Conservation (phyloP, 2,113 vertebrate genomes). For the Odontesthes bonariensis region DNA sequence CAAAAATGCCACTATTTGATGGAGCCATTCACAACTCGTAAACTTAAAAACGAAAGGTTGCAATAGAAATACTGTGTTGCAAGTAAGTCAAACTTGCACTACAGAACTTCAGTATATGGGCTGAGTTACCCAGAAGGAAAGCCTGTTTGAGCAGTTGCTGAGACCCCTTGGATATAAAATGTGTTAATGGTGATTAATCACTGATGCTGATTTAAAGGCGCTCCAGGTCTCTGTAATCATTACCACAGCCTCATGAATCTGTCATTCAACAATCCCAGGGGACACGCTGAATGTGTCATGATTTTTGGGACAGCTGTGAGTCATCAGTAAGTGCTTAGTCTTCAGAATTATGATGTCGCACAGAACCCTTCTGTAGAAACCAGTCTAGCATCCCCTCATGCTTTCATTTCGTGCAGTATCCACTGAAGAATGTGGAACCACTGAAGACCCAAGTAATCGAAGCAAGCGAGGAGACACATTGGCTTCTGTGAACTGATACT, state of each 20-base stretch:
- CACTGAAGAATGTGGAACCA: neutral
- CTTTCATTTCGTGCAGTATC: neutral
- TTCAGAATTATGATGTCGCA: neutral
- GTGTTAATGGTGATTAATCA: constrained; percentile 3
- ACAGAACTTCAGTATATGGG: neutral
- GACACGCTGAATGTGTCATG: neutral
- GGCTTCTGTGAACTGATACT: neutral
- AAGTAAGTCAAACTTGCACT: no score
- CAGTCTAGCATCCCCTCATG: neutral
- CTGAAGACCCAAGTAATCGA: neutral
- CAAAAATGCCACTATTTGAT: no score
- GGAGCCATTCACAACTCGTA: no score
- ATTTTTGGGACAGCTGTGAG: constrained; percentile 22
- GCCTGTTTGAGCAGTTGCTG: neutral
- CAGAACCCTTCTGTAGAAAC: neutral
- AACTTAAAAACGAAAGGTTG: neutral
- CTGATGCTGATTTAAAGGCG: constrained; percentile 14
- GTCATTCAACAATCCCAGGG: neutral
- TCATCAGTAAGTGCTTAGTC: constrained; percentile 13
- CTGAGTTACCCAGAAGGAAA: neutral
- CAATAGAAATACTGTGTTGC: neutral
- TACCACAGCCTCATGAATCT: constrained; percentile 35
- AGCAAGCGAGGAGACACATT: neutral
- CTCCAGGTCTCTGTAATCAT: constrained; percentile 11
- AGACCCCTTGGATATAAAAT: neutral